phyloP scores from a whole-genome alignment of 2,888 invertebrate genomes.

The Aricia artaxerxes region DNA sequence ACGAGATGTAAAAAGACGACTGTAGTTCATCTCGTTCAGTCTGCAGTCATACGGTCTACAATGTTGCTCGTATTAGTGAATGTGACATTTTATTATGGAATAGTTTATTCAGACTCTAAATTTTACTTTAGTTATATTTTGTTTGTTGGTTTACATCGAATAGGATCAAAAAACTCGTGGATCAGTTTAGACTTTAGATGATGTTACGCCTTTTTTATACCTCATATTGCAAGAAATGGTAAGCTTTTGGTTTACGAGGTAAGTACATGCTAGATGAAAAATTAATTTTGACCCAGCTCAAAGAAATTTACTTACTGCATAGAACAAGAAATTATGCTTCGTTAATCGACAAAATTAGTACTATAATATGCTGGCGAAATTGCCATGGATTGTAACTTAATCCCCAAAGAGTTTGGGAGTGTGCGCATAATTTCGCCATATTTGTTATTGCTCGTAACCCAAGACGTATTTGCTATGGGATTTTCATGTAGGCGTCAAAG shows the following conservation, averaged over 20 bases:
- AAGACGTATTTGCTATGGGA: not conserved
- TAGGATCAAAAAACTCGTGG: too few species aligned
- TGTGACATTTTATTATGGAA: too few species aligned
- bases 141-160: too few species aligned
- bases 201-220: too few species aligned
- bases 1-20: not conserved
- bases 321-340: not conserved
- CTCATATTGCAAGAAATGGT: too few species aligned
- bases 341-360: not conserved
- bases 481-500: not conserved
- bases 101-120: not conserved
- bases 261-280: too few species aligned
- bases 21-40: not conserved
- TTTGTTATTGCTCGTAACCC: not conserved
- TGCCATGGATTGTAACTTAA: not conserved
- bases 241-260: too few species aligned
- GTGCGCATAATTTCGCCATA: not conserved
- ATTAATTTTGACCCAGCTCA: too few species aligned
- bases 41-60: not conserved
- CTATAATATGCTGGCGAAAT: not conserved
- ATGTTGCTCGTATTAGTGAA: not conserved
- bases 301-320: too few species aligned
- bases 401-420: not conserved
- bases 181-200: too few species aligned
- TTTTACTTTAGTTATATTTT: not conserved